phyloP scores from a whole-genome alignment of 1,140 invertebrate species.

The Cydia splendana region DNA sequence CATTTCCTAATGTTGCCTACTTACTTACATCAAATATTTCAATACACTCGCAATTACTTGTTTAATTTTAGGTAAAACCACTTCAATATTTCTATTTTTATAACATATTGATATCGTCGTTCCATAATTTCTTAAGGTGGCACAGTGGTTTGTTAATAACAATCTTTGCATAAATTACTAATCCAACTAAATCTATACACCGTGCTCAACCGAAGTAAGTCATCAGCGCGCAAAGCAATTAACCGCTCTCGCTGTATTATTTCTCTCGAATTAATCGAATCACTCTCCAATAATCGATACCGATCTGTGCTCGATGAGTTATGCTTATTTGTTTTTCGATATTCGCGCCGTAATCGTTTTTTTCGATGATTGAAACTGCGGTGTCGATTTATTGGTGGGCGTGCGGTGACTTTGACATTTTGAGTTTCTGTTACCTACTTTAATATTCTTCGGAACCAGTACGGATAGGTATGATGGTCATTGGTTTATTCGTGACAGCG shows the following conservation, averaged over 20 bases:
- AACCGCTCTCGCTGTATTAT: conserved; percentile 63
- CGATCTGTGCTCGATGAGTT: conserved; percentile 58
- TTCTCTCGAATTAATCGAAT: conserved; percentile 67
- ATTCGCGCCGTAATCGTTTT: conserved; percentile 36
- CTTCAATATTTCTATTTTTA: too few relatives aligned
- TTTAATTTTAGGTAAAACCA: too few relatives aligned
- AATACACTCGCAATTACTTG: too few relatives aligned
- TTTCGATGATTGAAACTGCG: conserved; percentile 29
- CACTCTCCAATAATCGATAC: conserved; percentile 66
- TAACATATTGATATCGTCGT: background rate
- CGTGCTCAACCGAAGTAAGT: conserved; percentile 43
- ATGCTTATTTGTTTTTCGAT: conserved; percentile 68
- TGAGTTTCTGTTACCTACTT: background rate
- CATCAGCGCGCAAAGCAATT: conserved; percentile 63
- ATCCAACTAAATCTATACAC: background rate
- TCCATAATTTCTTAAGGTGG: background rate
- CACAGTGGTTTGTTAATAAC: background rate
- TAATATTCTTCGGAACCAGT: background rate
- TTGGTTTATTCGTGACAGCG: too few relatives aligned
- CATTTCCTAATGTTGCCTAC: too few relatives aligned
- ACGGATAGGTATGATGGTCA: too few relatives aligned
- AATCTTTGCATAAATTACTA: background rate
- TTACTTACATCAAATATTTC: too few relatives aligned
- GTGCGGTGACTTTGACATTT: conserved; percentile 21
- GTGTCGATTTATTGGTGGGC: conserved; percentile 36